Conservation (phyloP, 2,113 vertebrate species). For the Xenopus borealis region DNA sequence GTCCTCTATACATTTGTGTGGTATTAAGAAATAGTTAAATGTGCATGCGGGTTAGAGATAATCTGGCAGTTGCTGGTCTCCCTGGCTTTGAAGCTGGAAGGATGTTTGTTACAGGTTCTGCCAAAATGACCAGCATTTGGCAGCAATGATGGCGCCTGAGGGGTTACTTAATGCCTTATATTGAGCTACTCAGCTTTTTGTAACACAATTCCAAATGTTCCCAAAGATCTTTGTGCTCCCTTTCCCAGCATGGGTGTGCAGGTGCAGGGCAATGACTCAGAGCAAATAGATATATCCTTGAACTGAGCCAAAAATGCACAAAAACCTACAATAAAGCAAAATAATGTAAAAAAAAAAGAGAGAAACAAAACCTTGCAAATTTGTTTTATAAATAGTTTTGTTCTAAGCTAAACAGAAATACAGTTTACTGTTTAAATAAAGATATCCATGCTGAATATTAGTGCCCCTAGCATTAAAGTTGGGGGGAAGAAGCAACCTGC, state of each 20-base stretch:
- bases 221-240: constrained; percentile 1
- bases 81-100: constrained; percentile 26
- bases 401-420: no score
- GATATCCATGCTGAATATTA: no score
- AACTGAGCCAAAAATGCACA: no score
- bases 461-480: no score
- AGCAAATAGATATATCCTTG: no score
- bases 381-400: no score
- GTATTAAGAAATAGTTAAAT: constrained; percentile 4
- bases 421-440: no score
- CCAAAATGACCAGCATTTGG: constrained; percentile 38
- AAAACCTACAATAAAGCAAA: no score
- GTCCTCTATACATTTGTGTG: neutral
- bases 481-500: no score
- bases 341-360: neutral
- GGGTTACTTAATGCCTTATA: constrained; percentile 28
- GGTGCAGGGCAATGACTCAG: constrained; percentile 9
- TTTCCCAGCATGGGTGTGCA: constrained; percentile 13
- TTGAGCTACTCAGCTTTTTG: constrained; percentile 8
- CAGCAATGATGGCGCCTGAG: constrained; percentile 24
- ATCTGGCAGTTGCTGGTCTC: constrained; percentile 33
- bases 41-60: constrained; percentile 18
- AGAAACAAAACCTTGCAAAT: neutral
- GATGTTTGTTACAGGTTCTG: constrained; percentile 37
- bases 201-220: constrained; percentile 27